Evolutionary conservation across 2,113 vertebrate species (phyloP).

Genomic region (Ursus arctos): DNA sequence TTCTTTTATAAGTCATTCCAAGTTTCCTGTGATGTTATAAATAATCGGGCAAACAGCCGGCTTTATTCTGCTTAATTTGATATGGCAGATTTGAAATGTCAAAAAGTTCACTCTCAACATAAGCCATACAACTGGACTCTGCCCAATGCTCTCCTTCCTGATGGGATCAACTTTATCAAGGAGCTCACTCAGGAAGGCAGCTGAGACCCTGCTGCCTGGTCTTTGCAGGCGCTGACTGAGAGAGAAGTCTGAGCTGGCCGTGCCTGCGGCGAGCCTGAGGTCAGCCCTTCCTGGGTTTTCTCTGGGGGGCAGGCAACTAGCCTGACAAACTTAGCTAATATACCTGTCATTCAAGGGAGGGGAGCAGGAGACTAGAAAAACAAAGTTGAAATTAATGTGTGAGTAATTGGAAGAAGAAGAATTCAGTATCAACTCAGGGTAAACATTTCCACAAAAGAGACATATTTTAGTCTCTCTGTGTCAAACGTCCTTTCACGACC

Average conservation of each 20-base stretch:
- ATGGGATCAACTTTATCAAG: slow-evolving; percentile 83
- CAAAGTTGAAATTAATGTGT: slow-evolving; percentile 80
- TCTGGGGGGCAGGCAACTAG: slow-evolving; percentile 70
- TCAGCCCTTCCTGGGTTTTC: slow-evolving; percentile 82
- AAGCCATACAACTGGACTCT: slow-evolving; percentile 83
- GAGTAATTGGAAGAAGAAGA: slow-evolving; percentile 85
- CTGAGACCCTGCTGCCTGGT: slow-evolving; percentile 72
- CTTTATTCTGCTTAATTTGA: slow-evolving; percentile 90
- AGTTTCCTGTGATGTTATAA: slow-evolving; percentile 91
- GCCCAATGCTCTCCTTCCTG: slow-evolving; percentile 80
- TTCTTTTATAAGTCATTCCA: slow-evolving; percentile 89
- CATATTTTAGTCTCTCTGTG: slow-evolving; percentile 58
- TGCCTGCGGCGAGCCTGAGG: slow-evolving; percentile 77
- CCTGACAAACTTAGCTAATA: slow-evolving; percentile 86
- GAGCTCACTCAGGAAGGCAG: slow-evolving; percentile 77
- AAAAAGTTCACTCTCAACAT: slow-evolving; percentile 85
- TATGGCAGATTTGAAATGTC: slow-evolving; percentile 86
- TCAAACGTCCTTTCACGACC: slow-evolving; percentile 57
- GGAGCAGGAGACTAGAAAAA: slow-evolving; percentile 81
- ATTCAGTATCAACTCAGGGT: slow-evolving; percentile 77
- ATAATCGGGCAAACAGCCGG: slow-evolving; percentile 87
- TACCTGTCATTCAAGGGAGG: slow-evolving; percentile 83
- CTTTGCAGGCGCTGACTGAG: slow-evolving; percentile 82
- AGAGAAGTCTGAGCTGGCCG: slow-evolving; percentile 64
- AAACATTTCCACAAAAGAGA: slow-evolving; percentile 56